A percentile compares a stretch with the other conserved stretches of the same genome.
Evolutionary conservation across 2,113 vertebrate species (phyloP).

Genomic region (Pseudorasbora parva): DNA sequence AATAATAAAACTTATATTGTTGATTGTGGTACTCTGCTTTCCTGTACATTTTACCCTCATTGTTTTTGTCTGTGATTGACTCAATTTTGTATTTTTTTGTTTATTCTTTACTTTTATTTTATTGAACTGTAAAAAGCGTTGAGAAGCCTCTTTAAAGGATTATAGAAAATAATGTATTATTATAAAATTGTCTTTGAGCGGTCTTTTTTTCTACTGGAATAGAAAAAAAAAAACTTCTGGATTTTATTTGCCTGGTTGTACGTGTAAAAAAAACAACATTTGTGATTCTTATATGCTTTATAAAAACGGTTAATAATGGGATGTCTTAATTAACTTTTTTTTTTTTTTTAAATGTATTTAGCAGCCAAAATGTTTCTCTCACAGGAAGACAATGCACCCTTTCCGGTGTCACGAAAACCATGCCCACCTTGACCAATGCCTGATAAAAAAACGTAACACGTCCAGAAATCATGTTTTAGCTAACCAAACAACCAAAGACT

Average conservation of each 20-base stretch:
- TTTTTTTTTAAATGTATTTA: background rate
- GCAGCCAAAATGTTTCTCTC: background rate
- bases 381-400: background rate
- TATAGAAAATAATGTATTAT: too few species aligned
- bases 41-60: too few species aligned
- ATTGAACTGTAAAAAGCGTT: too few species aligned
- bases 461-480: background rate
- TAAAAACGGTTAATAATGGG: too few species aligned
- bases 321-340: too few species aligned
- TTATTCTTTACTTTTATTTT: too few species aligned
- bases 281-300: background rate
- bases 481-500: background rate
- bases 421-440: background rate
- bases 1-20: too few species aligned
- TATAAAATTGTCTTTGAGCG: too few species aligned
- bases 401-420: background rate
- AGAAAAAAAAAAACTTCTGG: fast-evolving
- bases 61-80: too few species aligned
- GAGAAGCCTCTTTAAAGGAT: too few species aligned
- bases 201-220: background rate
- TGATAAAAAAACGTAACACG: background rate
- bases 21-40: too few species aligned
- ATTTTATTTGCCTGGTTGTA: background rate
- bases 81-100: too few species aligned
- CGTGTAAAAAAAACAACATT: background rate